These are phyloP conservation scores for Pardalotus punctatus DNA, from an alignment of 2,113 vertebrate genomes.

Conservation along the genomic window DNA sequence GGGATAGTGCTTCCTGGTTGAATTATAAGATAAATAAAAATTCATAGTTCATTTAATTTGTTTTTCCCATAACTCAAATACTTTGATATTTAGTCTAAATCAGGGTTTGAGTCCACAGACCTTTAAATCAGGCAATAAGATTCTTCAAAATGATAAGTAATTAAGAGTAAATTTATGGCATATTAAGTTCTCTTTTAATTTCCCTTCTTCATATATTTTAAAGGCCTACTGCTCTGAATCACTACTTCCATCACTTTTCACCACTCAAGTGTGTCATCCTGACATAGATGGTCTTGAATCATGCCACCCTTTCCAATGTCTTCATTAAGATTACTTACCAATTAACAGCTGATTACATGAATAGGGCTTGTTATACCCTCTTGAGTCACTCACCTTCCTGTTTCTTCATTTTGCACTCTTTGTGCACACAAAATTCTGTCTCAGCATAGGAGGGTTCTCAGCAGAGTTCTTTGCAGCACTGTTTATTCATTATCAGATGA, in stretches of 20 bases:
- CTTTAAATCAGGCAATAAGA: not conserved
- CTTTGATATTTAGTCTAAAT: not conserved
- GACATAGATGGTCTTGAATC: not conserved
- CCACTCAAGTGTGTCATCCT: not conserved
- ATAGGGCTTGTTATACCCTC: not conserved
- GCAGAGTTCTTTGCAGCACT: not conserved
- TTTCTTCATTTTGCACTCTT: not conserved
- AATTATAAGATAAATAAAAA: slow-evolving; percentile 2
- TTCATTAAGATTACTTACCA: not conserved
- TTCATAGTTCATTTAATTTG: not conserved
- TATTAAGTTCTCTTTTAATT: not conserved
- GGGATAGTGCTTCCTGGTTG: not conserved
- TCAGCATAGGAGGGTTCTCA: not conserved
- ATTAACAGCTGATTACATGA: not conserved
- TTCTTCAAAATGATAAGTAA: not conserved
- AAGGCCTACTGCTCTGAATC: not conserved
- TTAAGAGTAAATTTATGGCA: not conserved
- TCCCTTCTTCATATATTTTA: not conserved
- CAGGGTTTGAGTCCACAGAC: not conserved
- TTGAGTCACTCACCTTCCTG: not conserved
- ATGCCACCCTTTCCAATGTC: not conserved
- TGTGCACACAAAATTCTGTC: not conserved
- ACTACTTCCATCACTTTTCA: not conserved
- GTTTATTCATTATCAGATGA: not conserved
- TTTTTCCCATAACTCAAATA: not conserved